Evolutionary conservation across 2,797 vertebrate genomes (phyloP), one percentile per base, ranked within the genome.

Genomic region (Platyrinchus mystaceus): DNA sequence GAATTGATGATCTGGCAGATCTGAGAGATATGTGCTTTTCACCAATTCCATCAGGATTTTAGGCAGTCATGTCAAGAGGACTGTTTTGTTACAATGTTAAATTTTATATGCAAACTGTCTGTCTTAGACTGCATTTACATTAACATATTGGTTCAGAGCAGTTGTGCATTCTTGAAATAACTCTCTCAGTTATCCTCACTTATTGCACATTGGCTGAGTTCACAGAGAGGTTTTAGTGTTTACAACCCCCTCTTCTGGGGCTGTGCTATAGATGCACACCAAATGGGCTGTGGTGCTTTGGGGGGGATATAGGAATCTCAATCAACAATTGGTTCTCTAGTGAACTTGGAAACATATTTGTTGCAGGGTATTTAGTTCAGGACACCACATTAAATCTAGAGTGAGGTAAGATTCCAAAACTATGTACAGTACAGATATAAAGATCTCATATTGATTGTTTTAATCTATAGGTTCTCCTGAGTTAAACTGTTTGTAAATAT

Each of bases 151-250:
- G 81, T 93, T 89, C 71, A 89, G 91, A 96, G 81, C 69, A 83
- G 71, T 89, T 89, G 71, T 89, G 49, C 47, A 53, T 69, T 70
- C 76, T 91, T 91, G 91, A 94, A 91, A 94, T 90, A 95, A 82
- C 87, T 93, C 44, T 64, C 56, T 79, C 94, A 92, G 87, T 53
- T 69, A 83, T 64, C 47, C 44, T 7, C 52, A 47, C 21, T 89
- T 90, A 50, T 17, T 95, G 67, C 36, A 66, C 47, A 36, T 52
- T 63, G 70, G 47, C 44, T 90, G 55, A 87, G 70, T 67, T 87
- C 68, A 91, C 26, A 27, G 60, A 70, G 19, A 50, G 26, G 37
- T 79, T 94, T 85, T 52, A 21, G 23, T 79, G 59, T 74, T 76
- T 90, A 59, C 47, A 92, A 86, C 87, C 12, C 39, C 32, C 22